These are phyloP conservation scores for Drosophila ohnishii DNA, from an alignment of 1,140 invertebrate species.

Conservation along the genomic window DNA sequence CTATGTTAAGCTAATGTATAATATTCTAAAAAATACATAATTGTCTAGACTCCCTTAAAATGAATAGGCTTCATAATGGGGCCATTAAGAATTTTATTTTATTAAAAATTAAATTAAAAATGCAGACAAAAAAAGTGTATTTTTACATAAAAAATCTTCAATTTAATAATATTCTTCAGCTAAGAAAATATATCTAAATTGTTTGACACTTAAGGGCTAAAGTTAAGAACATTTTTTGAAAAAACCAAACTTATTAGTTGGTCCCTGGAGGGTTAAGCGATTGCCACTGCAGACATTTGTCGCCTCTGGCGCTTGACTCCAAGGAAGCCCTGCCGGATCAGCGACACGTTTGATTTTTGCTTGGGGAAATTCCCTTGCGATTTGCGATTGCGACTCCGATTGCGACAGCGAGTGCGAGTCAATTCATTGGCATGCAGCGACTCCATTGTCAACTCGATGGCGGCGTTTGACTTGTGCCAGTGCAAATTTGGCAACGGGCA, in stretches of 20 bases:
- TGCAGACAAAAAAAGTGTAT: too few species aligned
- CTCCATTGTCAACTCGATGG: constrained; percentile 55
- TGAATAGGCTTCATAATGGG: too few species aligned
- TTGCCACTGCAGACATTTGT: constrained; percentile 18
- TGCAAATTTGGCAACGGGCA: constrained; percentile 66
- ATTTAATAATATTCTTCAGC: neutral
- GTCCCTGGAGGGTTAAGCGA: constrained; percentile 15
- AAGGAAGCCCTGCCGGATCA: constrained; percentile 26
- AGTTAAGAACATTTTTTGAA: too few species aligned
- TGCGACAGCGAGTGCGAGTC: constrained; percentile 29
- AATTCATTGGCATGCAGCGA: constrained; percentile 69
- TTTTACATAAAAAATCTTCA: too few species aligned
- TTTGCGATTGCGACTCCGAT: constrained; percentile 22
- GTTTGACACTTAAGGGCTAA: neutral
- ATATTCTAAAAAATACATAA: too few species aligned
- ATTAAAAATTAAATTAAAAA: too few species aligned
- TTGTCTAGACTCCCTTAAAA: too few species aligned
- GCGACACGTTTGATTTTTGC: constrained; percentile 59
- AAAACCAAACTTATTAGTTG: neutral
- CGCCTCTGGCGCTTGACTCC: constrained; percentile 30
- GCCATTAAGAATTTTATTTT: too few species aligned
- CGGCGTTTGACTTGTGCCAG: constrained; percentile 46
- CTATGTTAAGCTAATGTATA: too few species aligned
- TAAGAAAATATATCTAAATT: too few species aligned
- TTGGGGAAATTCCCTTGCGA: constrained; percentile 16